Base-by-base conservation (phyloP, 1,140 invertebrate genomes). In the Drosophila tsacasi region DNA sequence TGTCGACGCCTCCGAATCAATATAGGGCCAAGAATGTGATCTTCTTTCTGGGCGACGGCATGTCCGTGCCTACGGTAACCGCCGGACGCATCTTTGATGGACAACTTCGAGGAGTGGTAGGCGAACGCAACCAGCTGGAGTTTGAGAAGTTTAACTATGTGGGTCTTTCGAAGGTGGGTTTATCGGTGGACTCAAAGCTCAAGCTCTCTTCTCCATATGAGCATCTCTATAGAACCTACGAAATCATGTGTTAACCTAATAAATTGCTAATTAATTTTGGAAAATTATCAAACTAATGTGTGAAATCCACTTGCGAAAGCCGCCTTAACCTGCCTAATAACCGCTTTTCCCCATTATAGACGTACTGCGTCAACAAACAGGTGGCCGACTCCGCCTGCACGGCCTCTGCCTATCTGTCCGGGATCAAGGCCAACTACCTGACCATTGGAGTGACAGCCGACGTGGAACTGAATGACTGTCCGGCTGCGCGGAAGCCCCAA, bases 301-400 rank as follows among this genome's bases (percentile, higher is more conserved):
- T 19, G 21, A 49, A 63, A 37, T 62, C 15, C 40, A 30, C 19
- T 30, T 47, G 47, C 44, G 1, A 9, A 23, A n/a, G 35, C n/a
- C 7, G 30, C 6, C n/a, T 35, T 8, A 54, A 21, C n/a, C 25
- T 30, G 25, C 12, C 17, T 50, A 19, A 49, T 37, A n/a, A 46
- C 4, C 44, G 10, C 5, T 23, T 39, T 52, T 7, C 15, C 15
- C n/a, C 10, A 19, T 55, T 79, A 19, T 12, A 92, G 90, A 92
- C 90, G 1, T 92, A 98, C 92, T 97, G 96, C 90, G 94, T 96
- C 13, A 95, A 98, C 92, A 94, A 94, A 25, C 97, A 97, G 94
- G 95, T 96, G 0, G 94, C 97, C 0, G 97, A 98, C 91, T 97
- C 96, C 0, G 97, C 97, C 0, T 95, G 94, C 15, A 95, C 95